Evolutionary conservation across 2,888 invertebrate genomes (phyloP), one percentile per base, ranked within the genome.

Genomic region (Zeuzera pyrina): DNA sequence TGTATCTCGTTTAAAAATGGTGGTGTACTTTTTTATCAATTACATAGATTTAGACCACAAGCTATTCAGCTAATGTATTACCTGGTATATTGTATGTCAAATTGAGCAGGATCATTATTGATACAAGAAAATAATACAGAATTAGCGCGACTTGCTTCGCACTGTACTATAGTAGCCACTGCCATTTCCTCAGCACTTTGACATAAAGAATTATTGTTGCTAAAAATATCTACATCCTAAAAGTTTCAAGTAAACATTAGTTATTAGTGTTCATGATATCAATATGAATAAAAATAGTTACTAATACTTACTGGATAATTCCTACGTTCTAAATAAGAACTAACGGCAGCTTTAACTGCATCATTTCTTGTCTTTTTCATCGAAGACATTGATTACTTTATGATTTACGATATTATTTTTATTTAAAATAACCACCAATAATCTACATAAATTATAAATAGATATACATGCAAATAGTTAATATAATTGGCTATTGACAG

Each of bases 81-180:
- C 87, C 88, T 90, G 15, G 86, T 84, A 53, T 91, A 93, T 47
- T 92, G 91, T 41, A 88, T 86, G 57, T 93, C 92, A 35, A 91
- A 90, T 43, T 89, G 88, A 13, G 85, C 79, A 24, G 89, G 88
- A 59, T 93, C 92, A 56, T 89, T 91, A 45, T 89, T 90, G 43
- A 91, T 89, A 50, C 91, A 91, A 42, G 91, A 92, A 62, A 89
- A 92, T 25, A 90, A 83, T 47, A 93, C 90, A 7, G 91, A 91
- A 69, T 93, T 93, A 7, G 89, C 86, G 30, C 89, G 84, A 52
- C 91, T 89, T 8, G 90, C 79, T 63, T 91, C 91, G 49, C 87
- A 88, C 47, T 91, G 90, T 15, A 92, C 85, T 55, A 89, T 87
- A 43, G 88, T 88, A 33, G 87, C 85, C 3, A 91, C 83, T 13